These are phyloP conservation scores for Zosterops pallidus DNA, from an alignment of 2,113 vertebrate genomes.

Conservation along the genomic window DNA sequence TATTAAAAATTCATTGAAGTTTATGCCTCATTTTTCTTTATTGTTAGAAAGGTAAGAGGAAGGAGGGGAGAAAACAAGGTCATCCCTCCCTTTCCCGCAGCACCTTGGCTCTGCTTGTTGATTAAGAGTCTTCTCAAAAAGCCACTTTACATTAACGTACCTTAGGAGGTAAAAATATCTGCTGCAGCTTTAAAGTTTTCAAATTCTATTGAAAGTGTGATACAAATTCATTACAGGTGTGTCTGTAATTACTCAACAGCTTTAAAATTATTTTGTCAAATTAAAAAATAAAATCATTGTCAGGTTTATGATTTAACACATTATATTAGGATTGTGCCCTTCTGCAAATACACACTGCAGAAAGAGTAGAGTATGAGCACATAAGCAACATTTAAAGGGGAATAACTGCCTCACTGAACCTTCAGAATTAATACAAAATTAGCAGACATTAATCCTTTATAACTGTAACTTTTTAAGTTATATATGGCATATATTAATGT, in stretches of 20 bases:
- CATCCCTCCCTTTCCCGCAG: not conserved
- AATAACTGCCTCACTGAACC: not conserved
- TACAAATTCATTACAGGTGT: not conserved
- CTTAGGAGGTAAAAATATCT: not conserved
- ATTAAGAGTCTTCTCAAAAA: not conserved
- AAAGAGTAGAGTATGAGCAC: not conserved
- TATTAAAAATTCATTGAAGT: not conserved
- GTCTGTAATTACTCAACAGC: not conserved
- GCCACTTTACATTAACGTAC: fast-evolving
- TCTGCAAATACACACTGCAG: not conserved
- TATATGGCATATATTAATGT: not conserved
- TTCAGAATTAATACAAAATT: not conserved
- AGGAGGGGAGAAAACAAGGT: not conserved
- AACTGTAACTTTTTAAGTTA: not conserved
- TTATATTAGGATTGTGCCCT: not conserved
- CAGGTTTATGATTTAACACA: not conserved
- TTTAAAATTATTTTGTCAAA: not conserved
- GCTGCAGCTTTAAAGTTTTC: not conserved
- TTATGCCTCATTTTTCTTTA: not conserved
- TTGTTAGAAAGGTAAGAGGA: not conserved
- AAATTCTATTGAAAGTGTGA: not conserved
- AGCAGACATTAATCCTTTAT: not conserved
- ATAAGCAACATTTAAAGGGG: not conserved
- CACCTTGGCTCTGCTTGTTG: not conserved
- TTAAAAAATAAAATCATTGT: not conserved